These are phyloP conservation scores for Hetaerina titia DNA, from an alignment of 2,888 invertebrate genomes.

Conservation along the genomic window DNA sequence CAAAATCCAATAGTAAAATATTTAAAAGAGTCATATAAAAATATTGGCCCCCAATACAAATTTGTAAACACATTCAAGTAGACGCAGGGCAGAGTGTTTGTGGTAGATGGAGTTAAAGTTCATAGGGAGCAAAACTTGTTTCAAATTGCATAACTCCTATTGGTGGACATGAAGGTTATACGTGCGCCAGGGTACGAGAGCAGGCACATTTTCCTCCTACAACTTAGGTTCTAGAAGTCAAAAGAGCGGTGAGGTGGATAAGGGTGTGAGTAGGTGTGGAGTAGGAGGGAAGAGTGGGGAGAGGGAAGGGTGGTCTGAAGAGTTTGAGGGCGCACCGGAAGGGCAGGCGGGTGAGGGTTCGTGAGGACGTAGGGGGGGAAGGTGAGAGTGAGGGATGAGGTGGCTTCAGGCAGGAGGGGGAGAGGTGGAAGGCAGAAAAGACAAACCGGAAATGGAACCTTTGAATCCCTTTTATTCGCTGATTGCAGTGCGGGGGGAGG, in stretches of 20 bases:
- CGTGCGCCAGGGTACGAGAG: background rate
- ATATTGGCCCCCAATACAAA: too few relatives aligned
- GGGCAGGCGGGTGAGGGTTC: background rate
- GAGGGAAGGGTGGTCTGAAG: background rate
- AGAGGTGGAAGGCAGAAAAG: constrained; percentile 48
- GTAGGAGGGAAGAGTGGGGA: background rate
- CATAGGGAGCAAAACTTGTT: background rate
- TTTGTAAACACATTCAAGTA: too few relatives aligned
- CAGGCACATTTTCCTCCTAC: background rate
- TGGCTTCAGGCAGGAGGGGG: background rate
- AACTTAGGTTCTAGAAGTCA: too few relatives aligned
- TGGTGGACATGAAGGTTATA: background rate
- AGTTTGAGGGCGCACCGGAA: background rate
- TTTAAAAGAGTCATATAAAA: too few relatives aligned
- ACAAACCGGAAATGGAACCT: constrained; percentile 66
- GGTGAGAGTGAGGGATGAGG: background rate
- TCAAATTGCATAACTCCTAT: background rate
- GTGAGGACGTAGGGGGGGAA: background rate
- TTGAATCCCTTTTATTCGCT: constrained; percentile 65
- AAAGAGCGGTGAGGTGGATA: background rate
- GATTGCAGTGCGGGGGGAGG: constrained; percentile 41
- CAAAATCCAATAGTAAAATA: too few relatives aligned
- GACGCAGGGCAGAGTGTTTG: too few relatives aligned
- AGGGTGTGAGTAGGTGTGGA: background rate
- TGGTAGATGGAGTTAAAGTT: background rate